These are phyloP conservation scores for Diachrysia chrysitis DNA, from an alignment of 2,888 invertebrate species.

Conservation along the genomic window DNA sequence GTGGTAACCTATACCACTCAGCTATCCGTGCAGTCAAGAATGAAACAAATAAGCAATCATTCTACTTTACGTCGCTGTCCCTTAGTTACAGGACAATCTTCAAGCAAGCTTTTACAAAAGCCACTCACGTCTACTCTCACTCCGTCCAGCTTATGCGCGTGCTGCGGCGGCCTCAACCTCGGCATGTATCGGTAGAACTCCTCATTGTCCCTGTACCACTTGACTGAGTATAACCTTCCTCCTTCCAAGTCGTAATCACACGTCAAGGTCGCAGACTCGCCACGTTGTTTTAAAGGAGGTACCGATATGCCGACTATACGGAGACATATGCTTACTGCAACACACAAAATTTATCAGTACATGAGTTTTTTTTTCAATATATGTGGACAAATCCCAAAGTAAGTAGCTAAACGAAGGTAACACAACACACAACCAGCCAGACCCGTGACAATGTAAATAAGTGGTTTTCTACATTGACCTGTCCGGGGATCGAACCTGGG, in stretches of 20 bases:
- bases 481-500: too few relatives aligned
- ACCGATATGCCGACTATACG: constrained; percentile 88
- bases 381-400: too few relatives aligned
- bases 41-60: too few relatives aligned
- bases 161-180: constrained; percentile 89
- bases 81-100: too few relatives aligned
- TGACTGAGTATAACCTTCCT: constrained; percentile 90
- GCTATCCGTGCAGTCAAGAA: too few relatives aligned
- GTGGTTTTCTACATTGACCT: too few relatives aligned
- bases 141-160: constrained; percentile 90
- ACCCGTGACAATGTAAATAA: too few relatives aligned
- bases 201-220: constrained; percentile 91
- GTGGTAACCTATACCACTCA: too few relatives aligned
- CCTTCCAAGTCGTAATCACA: constrained; percentile 91
- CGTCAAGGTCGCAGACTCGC: constrained; percentile 87
- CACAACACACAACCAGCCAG: too few relatives aligned
- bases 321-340: constrained; percentile 77
- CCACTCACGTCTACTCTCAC: constrained; percentile 90
- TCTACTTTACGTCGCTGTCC: too few relatives aligned
- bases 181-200: constrained; percentile 92
- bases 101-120: not conserved
- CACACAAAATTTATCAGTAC: not conserved
- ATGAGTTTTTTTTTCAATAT: too few relatives aligned
- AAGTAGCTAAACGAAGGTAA: too few relatives aligned
- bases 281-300: constrained; percentile 88